Percentiles rank a stretch among this genome's conserved stretches.
phyloP scores from a whole-genome alignment of 2,888 invertebrate genomes.

The Erebia epiphron region DNA sequence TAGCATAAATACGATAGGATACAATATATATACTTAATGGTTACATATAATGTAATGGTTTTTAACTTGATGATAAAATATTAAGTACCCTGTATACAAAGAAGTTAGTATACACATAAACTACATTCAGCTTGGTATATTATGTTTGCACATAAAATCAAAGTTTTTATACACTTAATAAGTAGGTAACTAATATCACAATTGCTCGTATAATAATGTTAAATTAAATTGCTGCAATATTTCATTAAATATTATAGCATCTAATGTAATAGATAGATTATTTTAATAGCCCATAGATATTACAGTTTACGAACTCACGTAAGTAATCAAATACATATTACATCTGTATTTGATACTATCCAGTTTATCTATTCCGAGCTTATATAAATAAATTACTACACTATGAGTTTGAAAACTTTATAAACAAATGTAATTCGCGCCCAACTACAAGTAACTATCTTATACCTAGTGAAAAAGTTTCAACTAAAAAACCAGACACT shows the following conservation, averaged over 20 bases:
- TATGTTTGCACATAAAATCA: background rate
- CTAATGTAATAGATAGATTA: background rate
- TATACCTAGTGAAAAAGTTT: constrained; percentile 5
- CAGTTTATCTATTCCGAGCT: constrained; percentile 23
- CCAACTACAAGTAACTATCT: constrained; percentile 3
- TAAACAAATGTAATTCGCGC: constrained; percentile 23
- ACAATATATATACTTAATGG: too few species aligned
- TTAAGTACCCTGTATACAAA: too few species aligned
- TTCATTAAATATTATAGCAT: background rate
- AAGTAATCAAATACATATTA: background rate
- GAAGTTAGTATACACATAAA: background rate
- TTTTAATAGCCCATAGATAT: background rate
- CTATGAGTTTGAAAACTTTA: background rate
- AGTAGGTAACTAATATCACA: too few species aligned
- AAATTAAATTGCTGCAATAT: background rate
- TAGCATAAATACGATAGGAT: too few species aligned
- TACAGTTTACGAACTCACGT: background rate
- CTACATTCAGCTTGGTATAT: background rate
- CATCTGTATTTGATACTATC: constrained; percentile 17
- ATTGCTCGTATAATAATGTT: background rate
- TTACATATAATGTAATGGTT: too few species aligned
- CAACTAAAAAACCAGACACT: background rate
- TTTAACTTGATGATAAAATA: too few species aligned
- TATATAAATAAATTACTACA: constrained; percentile 12
- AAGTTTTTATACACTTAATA: background rate